Percentiles rank a stretch among this genome's conserved stretches.
Evolutionary conservation across 1,140 invertebrate genomes (phyloP).

Genomic region (Uloborus diversus): DNA sequence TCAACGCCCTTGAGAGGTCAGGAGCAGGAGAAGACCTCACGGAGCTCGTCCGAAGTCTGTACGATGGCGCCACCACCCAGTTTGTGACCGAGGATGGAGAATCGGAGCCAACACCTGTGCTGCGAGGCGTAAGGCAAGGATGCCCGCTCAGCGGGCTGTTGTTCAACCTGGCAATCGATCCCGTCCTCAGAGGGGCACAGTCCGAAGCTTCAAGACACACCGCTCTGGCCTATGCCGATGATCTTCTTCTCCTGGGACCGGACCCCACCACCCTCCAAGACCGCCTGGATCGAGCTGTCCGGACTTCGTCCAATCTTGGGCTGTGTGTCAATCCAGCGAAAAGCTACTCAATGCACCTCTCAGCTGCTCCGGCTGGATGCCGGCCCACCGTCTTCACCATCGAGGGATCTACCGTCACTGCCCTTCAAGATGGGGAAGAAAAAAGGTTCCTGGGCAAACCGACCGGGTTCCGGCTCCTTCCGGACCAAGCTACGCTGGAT

Average conservation of each 20-base stretch:
- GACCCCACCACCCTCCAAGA: accelerated
- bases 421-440: neutral
- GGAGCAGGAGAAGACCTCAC: neutral
- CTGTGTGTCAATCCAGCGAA: neutral
- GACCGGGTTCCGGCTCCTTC: neutral
- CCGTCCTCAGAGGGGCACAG: accelerated
- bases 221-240: neutral
- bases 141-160: neutral
- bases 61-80: accelerated
- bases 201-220: accelerated
- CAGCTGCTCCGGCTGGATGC: neutral
- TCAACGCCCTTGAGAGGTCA: accelerated
- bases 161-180: neutral
- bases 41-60: accelerated
- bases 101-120: accelerated
- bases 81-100: neutral
- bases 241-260: neutral
- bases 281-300: accelerated
- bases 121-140: neutral
- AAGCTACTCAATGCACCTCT: neutral
- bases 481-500: neutral
- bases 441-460: neutral
- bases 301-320: accelerated
- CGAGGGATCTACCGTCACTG: accelerated
- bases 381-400: neutral